Base-by-base conservation (phyloP, 1,140 invertebrate genomes). In the Colletes gigas region DNA sequence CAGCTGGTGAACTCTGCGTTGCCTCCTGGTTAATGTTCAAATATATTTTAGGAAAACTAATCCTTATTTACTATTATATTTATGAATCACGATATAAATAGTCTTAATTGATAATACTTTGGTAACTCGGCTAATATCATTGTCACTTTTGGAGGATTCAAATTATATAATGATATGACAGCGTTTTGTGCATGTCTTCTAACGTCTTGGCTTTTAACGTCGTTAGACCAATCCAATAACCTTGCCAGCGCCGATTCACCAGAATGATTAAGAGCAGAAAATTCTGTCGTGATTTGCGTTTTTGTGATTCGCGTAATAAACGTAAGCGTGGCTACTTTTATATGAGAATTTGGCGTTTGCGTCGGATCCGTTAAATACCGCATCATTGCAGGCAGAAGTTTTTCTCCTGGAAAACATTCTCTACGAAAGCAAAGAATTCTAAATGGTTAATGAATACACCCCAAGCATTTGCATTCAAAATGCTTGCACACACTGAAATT, bases 321-420 rank as follows among this genome's bases (percentile, higher is more conserved):
- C n/a, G n/a, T n/a, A n/a, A n/a, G n/a, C n/a, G n/a, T n/a, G n/a
- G n/a, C n/a, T n/a, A 52, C 94, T 91, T 97, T 97, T 44, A 98
- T 97, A 90, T 97, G 97, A 0, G 96, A 94, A 88, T 97, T 98
- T 3, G 97, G 98, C 15, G 97, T 98, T 92, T 99, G 97, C 10
- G 98, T 97, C 15, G 96, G 95, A 93, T 99, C 98, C 63, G 96
- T 96, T 19, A 99, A 93, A 93, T 98, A 98, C 90, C 96, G 93
- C 84, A 95, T 94, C 55, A 96, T 93, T 62, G 94, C 94, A 75
- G 94, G 94, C 86, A 97, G 94, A 86, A 96, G 94, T 73, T 95
- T 93, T 80, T 96, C 94, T 76, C 92, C 94, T n/a, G 95, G 92
- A 91, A 97, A 96, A 67, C 93, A 94, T 50, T 95, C 95, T 84